Conservation (phyloP, 2,113 vertebrate genomes). For the Platysternon megacephalum region DNA sequence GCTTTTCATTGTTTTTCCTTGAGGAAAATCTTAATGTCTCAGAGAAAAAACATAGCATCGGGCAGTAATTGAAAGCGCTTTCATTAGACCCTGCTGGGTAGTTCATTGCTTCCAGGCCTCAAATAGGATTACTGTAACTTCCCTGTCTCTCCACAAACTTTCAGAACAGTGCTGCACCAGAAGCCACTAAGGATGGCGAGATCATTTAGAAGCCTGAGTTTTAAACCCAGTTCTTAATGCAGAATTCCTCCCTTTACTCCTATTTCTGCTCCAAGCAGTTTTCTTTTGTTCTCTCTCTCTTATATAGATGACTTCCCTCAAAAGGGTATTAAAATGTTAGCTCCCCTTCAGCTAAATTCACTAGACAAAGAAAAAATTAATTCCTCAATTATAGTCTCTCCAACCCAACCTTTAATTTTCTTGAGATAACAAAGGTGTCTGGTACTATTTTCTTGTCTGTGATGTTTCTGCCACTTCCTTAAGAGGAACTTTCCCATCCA, state of each 20-base stretch:
- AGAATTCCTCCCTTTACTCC: neutral
- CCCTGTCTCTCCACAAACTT: neutral
- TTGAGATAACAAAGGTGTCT: fast-evolving
- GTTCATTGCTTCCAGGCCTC: neutral
- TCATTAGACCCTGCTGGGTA: neutral
- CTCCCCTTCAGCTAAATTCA: constrained; percentile 1
- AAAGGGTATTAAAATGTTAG: neutral
- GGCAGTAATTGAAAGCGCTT: neutral
- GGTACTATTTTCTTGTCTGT: neutral
- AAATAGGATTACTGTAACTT: neutral
- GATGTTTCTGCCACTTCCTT: neutral
- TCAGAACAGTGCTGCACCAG: neutral
- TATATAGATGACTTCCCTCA: constrained; percentile 1
- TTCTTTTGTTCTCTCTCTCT: neutral
- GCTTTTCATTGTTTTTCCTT: neutral
- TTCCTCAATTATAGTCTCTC: neutral
- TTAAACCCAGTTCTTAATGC: constrained; percentile 26
- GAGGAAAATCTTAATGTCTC: neutral
- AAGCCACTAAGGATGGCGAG: neutral
- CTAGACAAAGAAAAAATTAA: neutral
- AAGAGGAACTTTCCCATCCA: neutral
- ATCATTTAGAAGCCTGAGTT: neutral
- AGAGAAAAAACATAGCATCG: neutral
- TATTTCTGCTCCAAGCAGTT: constrained; percentile 2
- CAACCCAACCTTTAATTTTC: constrained; percentile 8